phyloP scores from a whole-genome alignment of 1,140 invertebrate species.

The Elysia chlorotica region DNA sequence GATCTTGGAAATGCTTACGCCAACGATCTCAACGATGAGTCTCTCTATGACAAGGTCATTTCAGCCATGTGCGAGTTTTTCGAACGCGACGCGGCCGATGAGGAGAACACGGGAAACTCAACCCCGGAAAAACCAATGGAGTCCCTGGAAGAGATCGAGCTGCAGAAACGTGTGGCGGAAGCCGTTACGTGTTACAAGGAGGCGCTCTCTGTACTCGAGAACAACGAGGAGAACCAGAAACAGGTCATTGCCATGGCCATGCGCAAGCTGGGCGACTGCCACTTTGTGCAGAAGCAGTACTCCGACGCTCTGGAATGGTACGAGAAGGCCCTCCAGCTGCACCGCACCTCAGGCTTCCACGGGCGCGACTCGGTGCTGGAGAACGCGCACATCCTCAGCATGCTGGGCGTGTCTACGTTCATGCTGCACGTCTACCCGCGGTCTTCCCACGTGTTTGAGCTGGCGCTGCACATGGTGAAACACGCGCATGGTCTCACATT shows the following conservation, averaged over 20 bases:
- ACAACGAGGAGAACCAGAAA: constrained; percentile 44
- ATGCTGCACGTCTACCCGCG: constrained; percentile 56
- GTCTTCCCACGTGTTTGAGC: constrained; percentile 51
- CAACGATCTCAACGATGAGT: constrained; percentile 47
- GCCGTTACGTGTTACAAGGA: constrained; percentile 52
- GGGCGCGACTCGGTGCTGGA: constrained; percentile 47
- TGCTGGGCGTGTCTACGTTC: constrained; percentile 59
- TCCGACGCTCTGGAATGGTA: constrained; percentile 50
- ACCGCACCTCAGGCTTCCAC: constrained; percentile 40
- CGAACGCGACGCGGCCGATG: constrained; percentile 50
- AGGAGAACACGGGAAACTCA: constrained; percentile 26
- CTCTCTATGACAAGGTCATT: constrained; percentile 50
- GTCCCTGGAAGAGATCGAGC: constrained; percentile 30
- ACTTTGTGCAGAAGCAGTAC: constrained; percentile 56
- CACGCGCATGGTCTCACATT: constrained; percentile 39
- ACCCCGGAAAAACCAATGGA: constrained; percentile 21
- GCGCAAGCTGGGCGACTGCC: constrained; percentile 53
- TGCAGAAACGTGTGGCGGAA: constrained; percentile 43
- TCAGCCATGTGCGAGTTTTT: constrained; percentile 53
- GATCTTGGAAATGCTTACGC: constrained; percentile 58
- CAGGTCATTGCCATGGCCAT: constrained; percentile 49
- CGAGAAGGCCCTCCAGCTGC: constrained; percentile 48
- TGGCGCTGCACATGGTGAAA: constrained; percentile 50
- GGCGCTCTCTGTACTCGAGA: constrained; percentile 43
- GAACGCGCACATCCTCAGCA: constrained; percentile 54